A percentile compares a stretch with the other conserved stretches of the same genome.
These are phyloP conservation scores for Rallus crepitans DNA, from an alignment of 2,797 vertebrate genomes.

Conservation along the genomic window DNA sequence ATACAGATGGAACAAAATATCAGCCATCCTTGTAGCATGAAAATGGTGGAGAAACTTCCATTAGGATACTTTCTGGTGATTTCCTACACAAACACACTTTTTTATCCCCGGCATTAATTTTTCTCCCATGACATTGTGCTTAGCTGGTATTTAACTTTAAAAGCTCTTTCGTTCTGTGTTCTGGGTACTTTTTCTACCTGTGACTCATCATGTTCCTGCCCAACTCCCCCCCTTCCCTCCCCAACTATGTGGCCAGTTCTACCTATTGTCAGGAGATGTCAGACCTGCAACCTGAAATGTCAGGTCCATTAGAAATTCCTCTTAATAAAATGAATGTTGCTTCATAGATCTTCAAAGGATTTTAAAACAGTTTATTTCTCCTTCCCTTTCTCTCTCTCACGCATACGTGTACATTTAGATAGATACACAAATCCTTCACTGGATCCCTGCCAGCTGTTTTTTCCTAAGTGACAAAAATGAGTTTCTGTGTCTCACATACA, in stretches of 20 bases:
- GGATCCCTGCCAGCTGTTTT: neutral
- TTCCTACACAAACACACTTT: neutral
- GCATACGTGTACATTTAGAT: fast-evolving
- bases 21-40: neutral
- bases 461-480: neutral
- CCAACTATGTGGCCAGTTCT: neutral
- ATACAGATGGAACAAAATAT: neutral
- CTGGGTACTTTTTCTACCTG: neutral
- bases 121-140: neutral
- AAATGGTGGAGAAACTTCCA: neutral
- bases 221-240: too few species aligned
- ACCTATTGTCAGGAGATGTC: neutral
- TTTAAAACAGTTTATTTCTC: neutral
- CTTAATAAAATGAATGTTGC: slow-evolving; percentile 4
- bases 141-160: neutral
- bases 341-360: slow-evolving; percentile 19
- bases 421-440: neutral
- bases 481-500: neutral
- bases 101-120: neutral
- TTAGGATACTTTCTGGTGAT: neutral
- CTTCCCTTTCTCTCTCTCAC: neutral
- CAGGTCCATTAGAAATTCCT: neutral
- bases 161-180: neutral
- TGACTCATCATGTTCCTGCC: too few species aligned
- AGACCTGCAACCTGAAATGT: slow-evolving; percentile 31